These are phyloP conservation scores for Agriotes lineatus DNA, from an alignment of 2,888 invertebrate genomes.

Conservation along the genomic window DNA sequence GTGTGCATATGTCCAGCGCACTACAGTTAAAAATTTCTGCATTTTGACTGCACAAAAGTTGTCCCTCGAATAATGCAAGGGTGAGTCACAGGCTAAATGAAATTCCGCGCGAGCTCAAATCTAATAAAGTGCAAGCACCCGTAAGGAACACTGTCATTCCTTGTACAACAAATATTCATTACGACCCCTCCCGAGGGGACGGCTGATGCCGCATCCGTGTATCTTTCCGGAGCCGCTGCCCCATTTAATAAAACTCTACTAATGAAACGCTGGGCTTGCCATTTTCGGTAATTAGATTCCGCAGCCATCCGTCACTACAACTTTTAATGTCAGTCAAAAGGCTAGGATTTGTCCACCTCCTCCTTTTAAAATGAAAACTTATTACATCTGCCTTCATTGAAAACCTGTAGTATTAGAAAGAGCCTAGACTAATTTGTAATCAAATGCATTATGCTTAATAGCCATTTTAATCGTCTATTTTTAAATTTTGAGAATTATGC, in stretches of 20 bases:
- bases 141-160: conserved; percentile 62
- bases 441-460: no score
- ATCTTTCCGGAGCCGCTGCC: conserved; percentile 53
- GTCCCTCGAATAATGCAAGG: no score
- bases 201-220: conserved; percentile 43
- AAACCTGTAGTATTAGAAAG: no score
- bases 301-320: conserved; percentile 54
- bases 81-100: conserved; percentile 46
- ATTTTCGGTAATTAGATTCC: conserved; percentile 59
- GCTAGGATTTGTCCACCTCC: no score
- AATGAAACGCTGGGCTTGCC: conserved; percentile 62
- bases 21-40: no score
- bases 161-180: conserved; percentile 63
- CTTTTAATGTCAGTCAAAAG: neutral
- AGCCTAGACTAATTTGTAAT: no score
- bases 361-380: no score
- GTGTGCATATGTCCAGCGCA: no score
- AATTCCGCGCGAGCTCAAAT: conserved; percentile 54
- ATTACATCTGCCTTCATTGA: no score
- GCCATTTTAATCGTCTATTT: no score
- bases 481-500: no score
- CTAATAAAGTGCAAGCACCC: conserved; percentile 62
- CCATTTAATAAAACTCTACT: conserved; percentile 62
- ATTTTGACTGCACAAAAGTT: no score
- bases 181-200: conserved; percentile 53